Conservation (phyloP, 2,797 vertebrate genomes). For the Zenarchopterus dispar region DNA sequence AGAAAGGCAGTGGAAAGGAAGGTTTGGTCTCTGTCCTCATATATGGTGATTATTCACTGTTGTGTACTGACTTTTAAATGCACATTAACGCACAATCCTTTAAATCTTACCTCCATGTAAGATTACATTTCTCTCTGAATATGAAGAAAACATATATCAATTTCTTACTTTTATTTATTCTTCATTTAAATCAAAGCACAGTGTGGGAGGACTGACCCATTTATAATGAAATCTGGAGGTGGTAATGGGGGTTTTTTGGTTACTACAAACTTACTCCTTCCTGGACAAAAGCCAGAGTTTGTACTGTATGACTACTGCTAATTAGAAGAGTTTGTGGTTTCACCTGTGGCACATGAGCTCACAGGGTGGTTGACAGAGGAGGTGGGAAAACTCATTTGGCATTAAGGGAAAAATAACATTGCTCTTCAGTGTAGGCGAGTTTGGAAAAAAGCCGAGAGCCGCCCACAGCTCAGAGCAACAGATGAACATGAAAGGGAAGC, state of each 20-base stretch:
- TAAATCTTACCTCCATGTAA: neutral
- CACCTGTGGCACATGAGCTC: conserved; percentile 26
- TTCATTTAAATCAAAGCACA: conserved; percentile 7
- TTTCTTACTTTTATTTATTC: neutral
- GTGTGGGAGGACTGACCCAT: conserved; percentile 10
- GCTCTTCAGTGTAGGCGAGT: conserved; percentile 47
- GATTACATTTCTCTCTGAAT: neutral
- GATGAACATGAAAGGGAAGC: conserved; percentile 51
- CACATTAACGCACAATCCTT: neutral
- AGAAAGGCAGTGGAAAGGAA: conserved; percentile 61
- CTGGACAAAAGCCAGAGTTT: neutral
- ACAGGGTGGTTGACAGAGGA: conserved; percentile 35
- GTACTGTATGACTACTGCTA: neutral
- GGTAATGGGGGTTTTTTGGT: conserved; percentile 10
- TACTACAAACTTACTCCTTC: neutral
- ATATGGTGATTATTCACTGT: conserved; percentile 4
- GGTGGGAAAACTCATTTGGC: conserved; percentile 56
- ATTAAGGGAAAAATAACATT: conserved; percentile 34
- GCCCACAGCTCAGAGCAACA: conserved; percentile 52
- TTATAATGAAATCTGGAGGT: conserved; percentile 7
- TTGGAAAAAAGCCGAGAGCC: conserved; percentile 50
- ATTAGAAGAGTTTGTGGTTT: conserved; percentile 9
- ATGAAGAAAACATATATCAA: neutral
- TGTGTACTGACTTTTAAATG: conserved; percentile 1
- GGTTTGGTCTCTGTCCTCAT: conserved; percentile 9